Percentiles rank a stretch among this genome's conserved stretches.
Evolutionary conservation across 2,888 invertebrate species (phyloP).

Genomic region (Phalera bucephala): DNA sequence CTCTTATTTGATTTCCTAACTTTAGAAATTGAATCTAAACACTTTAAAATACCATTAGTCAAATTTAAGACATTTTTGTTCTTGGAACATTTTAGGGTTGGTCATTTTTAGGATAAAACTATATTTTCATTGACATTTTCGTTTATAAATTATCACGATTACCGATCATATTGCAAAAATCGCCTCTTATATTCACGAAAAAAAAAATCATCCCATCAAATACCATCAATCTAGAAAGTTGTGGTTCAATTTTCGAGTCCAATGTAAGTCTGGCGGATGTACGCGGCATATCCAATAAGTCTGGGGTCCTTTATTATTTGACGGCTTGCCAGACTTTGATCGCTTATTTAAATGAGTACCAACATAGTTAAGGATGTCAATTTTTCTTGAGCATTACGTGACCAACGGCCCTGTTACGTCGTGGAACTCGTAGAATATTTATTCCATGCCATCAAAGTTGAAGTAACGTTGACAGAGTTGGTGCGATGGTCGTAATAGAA

Average conservation of each 20-base stretch:
- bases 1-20: too few relatives aligned
- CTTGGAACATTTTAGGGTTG: too few relatives aligned
- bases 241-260: constrained; percentile 44
- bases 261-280: constrained; percentile 52
- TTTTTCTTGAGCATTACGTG: constrained; percentile 60
- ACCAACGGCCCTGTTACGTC: constrained; percentile 25
- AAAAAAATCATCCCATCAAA: constrained; percentile 20
- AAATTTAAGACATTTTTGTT: too few relatives aligned
- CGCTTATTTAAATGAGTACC: constrained; percentile 72
- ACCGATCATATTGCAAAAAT: neutral
- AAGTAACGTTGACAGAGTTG: constrained; percentile 12
- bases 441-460: constrained; percentile 41
- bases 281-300: constrained; percentile 59
- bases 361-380: constrained; percentile 67
- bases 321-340: constrained; percentile 62
- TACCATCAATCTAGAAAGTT: constrained; percentile 48
- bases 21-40: too few relatives aligned
- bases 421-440: constrained; percentile 33
- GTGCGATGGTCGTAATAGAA: constrained; percentile 5
- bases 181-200: constrained; percentile 1
- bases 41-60: too few relatives aligned
- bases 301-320: constrained; percentile 57
- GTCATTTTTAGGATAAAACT: too few relatives aligned
- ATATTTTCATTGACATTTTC: too few relatives aligned
- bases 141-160: too few relatives aligned